These are phyloP conservation scores for Anastrepha obliqua DNA, from an alignment of 1,140 invertebrate genomes.

Conservation along the genomic window DNA sequence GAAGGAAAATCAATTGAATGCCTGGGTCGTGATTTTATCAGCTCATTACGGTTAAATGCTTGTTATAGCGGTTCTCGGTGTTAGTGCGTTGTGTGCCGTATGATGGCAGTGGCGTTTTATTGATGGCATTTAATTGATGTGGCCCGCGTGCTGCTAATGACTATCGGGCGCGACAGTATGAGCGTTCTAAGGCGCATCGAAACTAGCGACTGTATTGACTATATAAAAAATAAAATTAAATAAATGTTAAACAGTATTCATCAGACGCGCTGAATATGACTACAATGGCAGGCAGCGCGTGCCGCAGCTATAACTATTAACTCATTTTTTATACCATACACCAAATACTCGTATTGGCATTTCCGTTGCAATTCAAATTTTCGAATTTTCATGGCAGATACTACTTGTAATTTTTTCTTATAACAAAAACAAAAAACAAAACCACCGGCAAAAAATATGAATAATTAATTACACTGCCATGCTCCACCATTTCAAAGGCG, in stretches of 20 bases:
- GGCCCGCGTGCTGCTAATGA: not conserved
- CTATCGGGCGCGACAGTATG: not conserved
- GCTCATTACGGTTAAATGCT: constrained; percentile 30
- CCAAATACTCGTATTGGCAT: not conserved
- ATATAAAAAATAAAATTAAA: too few relatives aligned
- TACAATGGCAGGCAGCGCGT: not conserved
- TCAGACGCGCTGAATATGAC: not conserved
- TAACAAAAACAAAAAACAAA: not conserved
- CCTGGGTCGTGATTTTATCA: constrained; percentile 29
- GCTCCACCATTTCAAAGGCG: not conserved
- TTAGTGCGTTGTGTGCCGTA: not conserved
- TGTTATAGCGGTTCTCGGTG: not conserved
- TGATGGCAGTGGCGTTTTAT: not conserved
- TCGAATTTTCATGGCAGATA: not conserved
- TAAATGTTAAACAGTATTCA: not conserved
- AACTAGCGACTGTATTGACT: not conserved
- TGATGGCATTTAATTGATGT: constrained; percentile 34
- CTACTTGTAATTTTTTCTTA: not conserved
- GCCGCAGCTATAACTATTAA: not conserved
- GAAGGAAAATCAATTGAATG: not conserved
- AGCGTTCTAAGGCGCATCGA: not conserved
- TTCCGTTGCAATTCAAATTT: constrained; percentile 12
- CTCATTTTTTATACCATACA: not conserved
- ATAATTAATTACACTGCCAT: not conserved
- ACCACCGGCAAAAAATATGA: not conserved